These are phyloP conservation scores for Tethea ocularis DNA, from an alignment of 2,888 invertebrate genomes.

Conservation along the genomic window DNA sequence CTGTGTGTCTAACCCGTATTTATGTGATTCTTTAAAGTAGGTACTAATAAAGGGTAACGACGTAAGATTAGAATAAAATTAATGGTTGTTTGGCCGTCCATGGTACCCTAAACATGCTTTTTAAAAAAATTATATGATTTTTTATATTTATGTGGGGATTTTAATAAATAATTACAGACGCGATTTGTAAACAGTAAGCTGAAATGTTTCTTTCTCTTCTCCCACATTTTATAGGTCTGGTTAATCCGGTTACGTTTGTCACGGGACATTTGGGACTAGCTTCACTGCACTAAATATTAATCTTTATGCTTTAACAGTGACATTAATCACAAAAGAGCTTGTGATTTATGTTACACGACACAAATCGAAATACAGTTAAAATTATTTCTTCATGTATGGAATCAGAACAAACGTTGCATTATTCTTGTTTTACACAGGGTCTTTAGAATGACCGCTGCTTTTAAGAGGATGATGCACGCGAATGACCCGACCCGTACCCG, in stretches of 20 bases:
- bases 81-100: conserved; percentile 4
- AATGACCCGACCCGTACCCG: no score
- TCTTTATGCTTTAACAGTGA: conserved; percentile 75
- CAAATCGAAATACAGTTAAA: conserved; percentile 58
- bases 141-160: conserved; percentile 75
- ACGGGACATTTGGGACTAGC: conserved; percentile 52
- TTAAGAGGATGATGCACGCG: no score
- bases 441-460: conserved; percentile 47
- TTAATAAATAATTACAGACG: conserved; percentile 72
- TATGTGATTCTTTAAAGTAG: not conserved
- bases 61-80: conserved; percentile 3
- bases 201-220: conserved; percentile 67
- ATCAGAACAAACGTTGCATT: conserved; percentile 60
- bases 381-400: conserved; percentile 47
- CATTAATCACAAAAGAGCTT: conserved; percentile 78
- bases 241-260: conserved; percentile 61
- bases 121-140: conserved; percentile 44
- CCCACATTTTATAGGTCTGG: conserved; percentile 58
- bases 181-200: conserved; percentile 74
- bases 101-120: conserved; percentile 6
- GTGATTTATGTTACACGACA: conserved; percentile 72
- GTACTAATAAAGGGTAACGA: not conserved
- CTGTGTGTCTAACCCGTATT: not conserved
- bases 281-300: conserved; percentile 77
- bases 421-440: conserved; percentile 59